A percentile compares a stretch with the other conserved stretches of the same genome.
phyloP scores from a whole-genome alignment of 1,140 invertebrate species.

The Psix sp. region DNA sequence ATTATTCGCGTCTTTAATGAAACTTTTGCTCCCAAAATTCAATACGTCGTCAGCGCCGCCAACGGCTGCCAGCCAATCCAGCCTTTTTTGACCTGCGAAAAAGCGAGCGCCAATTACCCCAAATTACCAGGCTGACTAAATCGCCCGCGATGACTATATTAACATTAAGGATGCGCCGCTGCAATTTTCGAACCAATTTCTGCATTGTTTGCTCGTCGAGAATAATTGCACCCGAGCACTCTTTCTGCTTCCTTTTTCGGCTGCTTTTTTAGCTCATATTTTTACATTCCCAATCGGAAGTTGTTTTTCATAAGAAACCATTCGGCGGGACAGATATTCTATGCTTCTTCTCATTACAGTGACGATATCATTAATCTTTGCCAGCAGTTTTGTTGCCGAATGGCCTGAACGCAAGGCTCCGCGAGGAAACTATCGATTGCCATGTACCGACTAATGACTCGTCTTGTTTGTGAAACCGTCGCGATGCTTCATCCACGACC shows the following conservation, averaged over 20 bases:
- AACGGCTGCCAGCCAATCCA: constrained; percentile 3
- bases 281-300: constrained; percentile 41
- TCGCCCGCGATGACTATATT: constrained; percentile 30
- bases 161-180: constrained; percentile 1
- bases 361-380: constrained; percentile 58
- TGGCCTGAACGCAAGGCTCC: constrained; percentile 37
- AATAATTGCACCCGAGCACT: constrained; percentile 4
- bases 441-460: constrained; percentile 53
- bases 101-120: constrained; percentile 14
- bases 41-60: not conserved
- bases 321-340: constrained; percentile 45
- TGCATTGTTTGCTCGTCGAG: constrained; percentile 18
- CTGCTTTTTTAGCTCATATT: not conserved
- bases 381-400: constrained; percentile 44
- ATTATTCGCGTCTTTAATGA: constrained; percentile 5
- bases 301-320: constrained; percentile 49
- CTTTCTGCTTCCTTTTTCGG: constrained; percentile 8
- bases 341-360: constrained; percentile 55
- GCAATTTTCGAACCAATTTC: constrained; percentile 22
- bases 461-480: constrained; percentile 52
- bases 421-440: constrained; percentile 52
- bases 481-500: constrained; percentile 47
- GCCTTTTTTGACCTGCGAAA: constrained; percentile 32
- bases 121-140: constrained; percentile 19
- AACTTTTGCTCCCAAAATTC: not conserved